Conservation (phyloP, 2,888 invertebrate species). For the Cataglyphis albicans region DNA sequence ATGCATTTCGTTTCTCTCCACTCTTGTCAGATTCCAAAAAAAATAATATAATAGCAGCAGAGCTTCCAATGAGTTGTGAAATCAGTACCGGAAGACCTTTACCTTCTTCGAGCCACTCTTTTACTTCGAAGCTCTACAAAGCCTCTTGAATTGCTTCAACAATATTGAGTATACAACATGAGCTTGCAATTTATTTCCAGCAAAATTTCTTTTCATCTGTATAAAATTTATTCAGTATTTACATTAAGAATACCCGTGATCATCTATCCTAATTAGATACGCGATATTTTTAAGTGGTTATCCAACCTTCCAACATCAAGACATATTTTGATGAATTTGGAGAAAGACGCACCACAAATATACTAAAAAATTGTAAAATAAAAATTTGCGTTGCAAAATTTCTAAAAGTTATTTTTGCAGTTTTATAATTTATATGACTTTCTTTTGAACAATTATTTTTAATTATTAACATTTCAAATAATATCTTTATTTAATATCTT, state of each 20-base stretch:
- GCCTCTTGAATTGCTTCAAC: conserved; percentile 29
- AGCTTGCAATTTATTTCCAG: conserved; percentile 45
- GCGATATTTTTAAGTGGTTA: conserved; percentile 1
- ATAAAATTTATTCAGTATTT: conserved; percentile 50
- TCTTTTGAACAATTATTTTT: background rate
- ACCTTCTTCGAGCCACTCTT: conserved; percentile 14
- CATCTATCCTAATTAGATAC: conserved; percentile 67
- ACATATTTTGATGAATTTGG: background rate
- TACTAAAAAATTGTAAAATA: background rate
- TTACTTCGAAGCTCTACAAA: conserved; percentile 26
- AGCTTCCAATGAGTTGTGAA: conserved; percentile 38
- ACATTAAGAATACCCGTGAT: conserved; percentile 53
- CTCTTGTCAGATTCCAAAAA: background rate
- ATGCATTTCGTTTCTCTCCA: conserved; percentile 2
- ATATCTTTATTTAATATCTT: background rate
- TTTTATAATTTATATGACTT: background rate
- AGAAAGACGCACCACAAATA: background rate
- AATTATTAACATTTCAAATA: background rate
- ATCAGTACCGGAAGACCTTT: conserved; percentile 40
- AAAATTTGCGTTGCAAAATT: background rate
- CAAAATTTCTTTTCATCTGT: conserved; percentile 31
- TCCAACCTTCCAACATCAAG: background rate
- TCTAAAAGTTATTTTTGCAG: background rate
- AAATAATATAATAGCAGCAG: conserved; percentile 43
- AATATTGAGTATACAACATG: conserved; percentile 33